Evolutionary conservation across 2,888 invertebrate genomes (phyloP).

Genomic region (Standfussiana lucernea): DNA sequence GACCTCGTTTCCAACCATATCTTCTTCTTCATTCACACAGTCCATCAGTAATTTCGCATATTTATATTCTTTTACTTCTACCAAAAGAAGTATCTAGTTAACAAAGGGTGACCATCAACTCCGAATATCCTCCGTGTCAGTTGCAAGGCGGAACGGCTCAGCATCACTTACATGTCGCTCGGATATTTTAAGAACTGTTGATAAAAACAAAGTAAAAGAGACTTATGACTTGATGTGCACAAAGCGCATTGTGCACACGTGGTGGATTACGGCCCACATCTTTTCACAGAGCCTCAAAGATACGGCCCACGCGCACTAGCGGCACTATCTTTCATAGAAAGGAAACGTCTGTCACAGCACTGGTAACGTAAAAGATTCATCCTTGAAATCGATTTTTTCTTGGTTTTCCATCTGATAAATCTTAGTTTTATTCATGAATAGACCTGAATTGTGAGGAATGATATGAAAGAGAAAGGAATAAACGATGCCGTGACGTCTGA

Average conservation of each 20-base stretch:
- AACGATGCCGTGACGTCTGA: background rate
- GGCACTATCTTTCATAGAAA: background rate
- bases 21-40: background rate
- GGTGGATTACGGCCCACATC: background rate
- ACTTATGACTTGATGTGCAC: background rate
- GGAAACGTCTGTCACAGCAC: background rate
- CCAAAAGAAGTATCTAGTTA: too few relatives aligned
- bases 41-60: background rate
- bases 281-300: background rate
- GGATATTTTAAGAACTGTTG: background rate
- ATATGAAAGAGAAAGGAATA: background rate
- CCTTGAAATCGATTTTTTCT: background rate
- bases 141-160: background rate
- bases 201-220: background rate
- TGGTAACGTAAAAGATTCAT: background rate
- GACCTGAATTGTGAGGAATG: background rate
- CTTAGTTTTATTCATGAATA: background rate
- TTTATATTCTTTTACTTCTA: too few relatives aligned
- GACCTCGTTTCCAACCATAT: background rate
- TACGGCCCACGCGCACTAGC: background rate
- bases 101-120: background rate
- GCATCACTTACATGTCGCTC: background rate
- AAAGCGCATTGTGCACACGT: background rate
- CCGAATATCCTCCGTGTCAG: background rate
- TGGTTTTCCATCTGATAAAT: background rate